A percentile compares a stretch with the other conserved stretches of the same genome.
Conservation (phyloP, 2,113 vertebrate species). For the Brachypodius melanocephalos region DNA sequence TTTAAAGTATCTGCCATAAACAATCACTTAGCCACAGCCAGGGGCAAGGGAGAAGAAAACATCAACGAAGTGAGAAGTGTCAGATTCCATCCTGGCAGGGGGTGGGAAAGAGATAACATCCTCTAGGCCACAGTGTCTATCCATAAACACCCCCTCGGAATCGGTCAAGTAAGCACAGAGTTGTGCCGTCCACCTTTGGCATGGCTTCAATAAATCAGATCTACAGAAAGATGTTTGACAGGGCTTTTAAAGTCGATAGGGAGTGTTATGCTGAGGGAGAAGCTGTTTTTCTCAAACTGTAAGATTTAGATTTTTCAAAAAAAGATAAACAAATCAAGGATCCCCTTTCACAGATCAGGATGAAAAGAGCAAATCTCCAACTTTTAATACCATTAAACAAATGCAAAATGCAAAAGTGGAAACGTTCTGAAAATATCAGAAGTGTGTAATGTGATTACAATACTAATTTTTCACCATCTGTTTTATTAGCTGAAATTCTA, state of each 20-base stretch:
- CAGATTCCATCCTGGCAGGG: slow-evolving; percentile 65
- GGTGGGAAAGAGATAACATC: slow-evolving; percentile 66
- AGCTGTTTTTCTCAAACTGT: background rate
- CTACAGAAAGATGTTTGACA: slow-evolving; percentile 43
- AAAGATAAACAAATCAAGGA: background rate
- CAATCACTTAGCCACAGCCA: slow-evolving; percentile 64
- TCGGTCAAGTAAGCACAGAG: slow-evolving; percentile 44
- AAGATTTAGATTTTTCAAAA: background rate
- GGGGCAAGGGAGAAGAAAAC: slow-evolving; percentile 63
- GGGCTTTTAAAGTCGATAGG: background rate
- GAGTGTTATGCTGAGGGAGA: background rate
- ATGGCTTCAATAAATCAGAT: slow-evolving; percentile 59
- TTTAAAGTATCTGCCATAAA: slow-evolving; percentile 65
- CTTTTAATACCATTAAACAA: background rate
- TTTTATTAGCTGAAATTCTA: background rate
- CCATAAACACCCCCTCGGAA: slow-evolving; percentile 53
- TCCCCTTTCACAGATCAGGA: background rate
- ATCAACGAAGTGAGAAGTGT: slow-evolving; percentile 63
- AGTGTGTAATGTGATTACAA: background rate
- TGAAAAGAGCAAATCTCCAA: background rate
- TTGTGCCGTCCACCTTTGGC: slow-evolving; percentile 46
- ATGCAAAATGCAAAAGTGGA: background rate
- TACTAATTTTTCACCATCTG: background rate
- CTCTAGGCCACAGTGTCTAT: slow-evolving; percentile 37
- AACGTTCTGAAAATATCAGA: background rate